A percentile compares a stretch with the other conserved stretches of the same genome.
Evolutionary conservation across 1,140 invertebrate species (phyloP).

Genomic region (Bombus confusus): DNA sequence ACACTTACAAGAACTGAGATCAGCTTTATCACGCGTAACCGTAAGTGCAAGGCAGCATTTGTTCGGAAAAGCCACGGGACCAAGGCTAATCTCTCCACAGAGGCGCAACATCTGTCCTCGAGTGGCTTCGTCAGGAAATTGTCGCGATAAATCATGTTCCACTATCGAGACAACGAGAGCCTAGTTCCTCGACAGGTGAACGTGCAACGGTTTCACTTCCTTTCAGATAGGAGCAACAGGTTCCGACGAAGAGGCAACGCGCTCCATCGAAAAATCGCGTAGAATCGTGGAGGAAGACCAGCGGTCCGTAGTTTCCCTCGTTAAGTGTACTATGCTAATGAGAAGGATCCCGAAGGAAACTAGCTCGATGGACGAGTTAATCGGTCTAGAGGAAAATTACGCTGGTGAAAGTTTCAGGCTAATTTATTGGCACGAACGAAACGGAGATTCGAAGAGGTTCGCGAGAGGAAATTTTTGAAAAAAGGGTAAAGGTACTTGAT

Average conservation of each 20-base stretch:
- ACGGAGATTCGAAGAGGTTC: neutral
- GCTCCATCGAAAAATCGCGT: neutral
- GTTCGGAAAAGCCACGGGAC: neutral
- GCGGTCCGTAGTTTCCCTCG: neutral
- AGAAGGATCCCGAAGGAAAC: neutral
- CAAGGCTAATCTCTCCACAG: neutral
- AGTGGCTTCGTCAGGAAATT: constrained; percentile 23
- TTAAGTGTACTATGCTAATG: constrained; percentile 15
- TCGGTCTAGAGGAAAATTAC: neutral
- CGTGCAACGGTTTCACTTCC: constrained; percentile 39
- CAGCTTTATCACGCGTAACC: neutral
- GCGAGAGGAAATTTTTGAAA: neutral
- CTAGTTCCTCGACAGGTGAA: neutral
- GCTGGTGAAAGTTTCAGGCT: neutral
- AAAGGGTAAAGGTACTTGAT: too few relatives aligned
- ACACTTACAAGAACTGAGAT: neutral
- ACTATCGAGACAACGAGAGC: neutral
- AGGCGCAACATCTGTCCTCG: constrained; percentile 19
- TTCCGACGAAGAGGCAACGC: neutral
- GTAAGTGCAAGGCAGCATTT: neutral
- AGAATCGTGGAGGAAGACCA: neutral
- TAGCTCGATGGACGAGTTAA: constrained; percentile 14
- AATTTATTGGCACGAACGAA: neutral
- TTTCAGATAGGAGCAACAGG: constrained; percentile 47
- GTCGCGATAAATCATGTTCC: constrained; percentile 39